Evolutionary conservation across 2,797 vertebrate genomes (phyloP), one percentile per base, ranked within the genome.

Genomic region (Poeciliopsis turneri): DNA sequence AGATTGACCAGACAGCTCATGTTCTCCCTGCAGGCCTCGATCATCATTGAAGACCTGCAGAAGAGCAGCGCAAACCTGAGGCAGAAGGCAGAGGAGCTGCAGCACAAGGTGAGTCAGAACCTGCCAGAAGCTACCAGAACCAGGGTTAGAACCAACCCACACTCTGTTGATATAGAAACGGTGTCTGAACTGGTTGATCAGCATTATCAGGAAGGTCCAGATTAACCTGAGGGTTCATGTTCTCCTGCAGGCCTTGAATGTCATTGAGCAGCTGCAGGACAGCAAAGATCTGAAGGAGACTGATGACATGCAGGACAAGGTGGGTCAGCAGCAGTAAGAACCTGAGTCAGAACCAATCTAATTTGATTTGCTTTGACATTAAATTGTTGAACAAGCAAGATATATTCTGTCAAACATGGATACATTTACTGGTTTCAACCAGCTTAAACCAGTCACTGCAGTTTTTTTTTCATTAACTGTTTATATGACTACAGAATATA

Each of bases 211-310:
- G 25, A 55, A 51, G 9, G 45, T 16, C 43, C 25, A 45, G 68
- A 70, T n/a, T n/a, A 15, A 12, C 5, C 49, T 0, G 45, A 25
- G 3, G 10, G 5, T 41, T 30, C 59, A 30, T 41, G 25, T 33
- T 61, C 59, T 61, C n/a, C 30, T 61, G 2, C 79, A 97, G 96
- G 84, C 88, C 70, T 72, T 87, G 43, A 68, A 57, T 47, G 79
- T 96, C 72, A 91, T 95, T 23, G 89, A 95, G 76, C 93, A 97
- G 3, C 79, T 96, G 1, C 68, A 69, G 0, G 36, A 45, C 2
- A 82, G 96, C 45, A 95, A 90, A 2, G 39, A 0, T 7, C 72
- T 95, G 78, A 84, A 89, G 78, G 85, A 89, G 41, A 25, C 96
- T 0, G 61, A 72, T 69, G 78, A 20, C 39, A 87, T 96, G 2